Conservation (phyloP, 2,113 vertebrate species). For the Noturus placidus region DNA sequence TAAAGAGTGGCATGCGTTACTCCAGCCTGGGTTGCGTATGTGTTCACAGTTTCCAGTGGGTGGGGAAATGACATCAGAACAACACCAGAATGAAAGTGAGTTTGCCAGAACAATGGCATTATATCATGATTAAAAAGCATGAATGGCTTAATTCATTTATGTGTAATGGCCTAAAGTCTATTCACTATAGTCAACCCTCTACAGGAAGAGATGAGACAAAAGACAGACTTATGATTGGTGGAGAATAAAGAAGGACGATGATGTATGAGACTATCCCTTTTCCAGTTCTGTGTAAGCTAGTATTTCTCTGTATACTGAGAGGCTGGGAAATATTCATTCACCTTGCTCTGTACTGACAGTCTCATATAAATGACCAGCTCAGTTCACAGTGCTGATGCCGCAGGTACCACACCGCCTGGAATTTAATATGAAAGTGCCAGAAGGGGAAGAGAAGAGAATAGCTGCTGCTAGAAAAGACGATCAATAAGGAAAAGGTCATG, state of each 20-base stretch:
- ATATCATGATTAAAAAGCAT: not conserved
- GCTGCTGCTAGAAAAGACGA: constrained; percentile 49
- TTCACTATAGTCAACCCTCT: not conserved
- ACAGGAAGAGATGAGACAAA: constrained; percentile 1
- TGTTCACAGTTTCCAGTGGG: constrained; percentile 39
- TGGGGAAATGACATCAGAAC: constrained; percentile 41
- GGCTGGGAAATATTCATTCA: constrained; percentile 58
- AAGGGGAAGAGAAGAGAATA: constrained; percentile 28
- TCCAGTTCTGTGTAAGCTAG: constrained; percentile 46
- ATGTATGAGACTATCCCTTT: constrained; percentile 53
- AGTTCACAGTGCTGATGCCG: constrained; percentile 62
- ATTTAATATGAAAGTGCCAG: constrained; percentile 44
- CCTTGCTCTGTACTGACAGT: constrained; percentile 59
- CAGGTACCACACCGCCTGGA: constrained; percentile 56
- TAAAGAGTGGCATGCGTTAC: constrained; percentile 52
- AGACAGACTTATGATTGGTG: not conserved
- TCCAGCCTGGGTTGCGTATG: constrained; percentile 36
- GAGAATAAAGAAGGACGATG: constrained; percentile 56
- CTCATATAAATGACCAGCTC: constrained; percentile 65
- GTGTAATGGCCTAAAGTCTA: constrained; percentile 5
- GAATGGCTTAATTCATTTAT: not conserved
- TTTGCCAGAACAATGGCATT: not conserved
- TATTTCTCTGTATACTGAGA: constrained; percentile 56
- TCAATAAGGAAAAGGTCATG: constrained; percentile 71
- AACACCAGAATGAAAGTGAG: not conserved